Evolutionary conservation across 2,888 invertebrate genomes (phyloP).

Genomic region (Mesorhabditis spiculigera): DNA sequence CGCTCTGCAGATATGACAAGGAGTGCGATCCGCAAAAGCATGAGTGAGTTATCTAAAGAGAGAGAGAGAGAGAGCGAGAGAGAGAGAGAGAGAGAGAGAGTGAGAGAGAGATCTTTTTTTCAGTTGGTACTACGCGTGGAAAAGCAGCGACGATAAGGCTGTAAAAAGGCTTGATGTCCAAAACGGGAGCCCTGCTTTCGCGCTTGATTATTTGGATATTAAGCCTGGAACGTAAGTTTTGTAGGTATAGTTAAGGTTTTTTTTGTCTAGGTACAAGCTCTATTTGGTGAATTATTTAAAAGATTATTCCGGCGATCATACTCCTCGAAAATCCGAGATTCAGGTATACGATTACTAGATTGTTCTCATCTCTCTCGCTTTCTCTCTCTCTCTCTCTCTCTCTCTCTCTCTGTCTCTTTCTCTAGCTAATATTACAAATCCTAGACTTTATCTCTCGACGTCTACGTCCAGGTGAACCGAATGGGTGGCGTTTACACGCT

Average conservation of each 20-base stretch:
- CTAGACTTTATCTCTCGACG: not conserved
- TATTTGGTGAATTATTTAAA: constrained; percentile 13
- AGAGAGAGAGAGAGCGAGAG: not conserved
- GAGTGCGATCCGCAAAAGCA: constrained; percentile 3
- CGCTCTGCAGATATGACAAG: constrained; percentile 6
- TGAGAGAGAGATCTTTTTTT: not conserved
- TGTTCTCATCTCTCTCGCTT: not conserved
- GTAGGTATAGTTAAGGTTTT: not conserved
- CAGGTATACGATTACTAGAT: not conserved
- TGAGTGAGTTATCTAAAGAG: constrained; percentile 9
- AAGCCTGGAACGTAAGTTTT: constrained; percentile 16
- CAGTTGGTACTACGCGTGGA: constrained; percentile 7
- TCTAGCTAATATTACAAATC: no score
- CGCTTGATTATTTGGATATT: constrained; percentile 11
- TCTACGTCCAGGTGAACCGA: not conserved
- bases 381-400: no score
- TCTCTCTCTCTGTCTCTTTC: no score
- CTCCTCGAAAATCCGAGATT: constrained; percentile 12
- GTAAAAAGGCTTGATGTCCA: not conserved
- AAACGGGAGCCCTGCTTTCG: not conserved
- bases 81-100: not conserved
- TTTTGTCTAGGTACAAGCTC: constrained; percentile 12
- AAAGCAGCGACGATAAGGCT: not conserved
- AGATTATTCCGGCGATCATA: constrained; percentile 7
- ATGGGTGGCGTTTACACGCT: constrained; percentile 25